Evolutionary conservation across 2,888 invertebrate genomes (phyloP).

Genomic region (Lasioglossum marginatum): DNA sequence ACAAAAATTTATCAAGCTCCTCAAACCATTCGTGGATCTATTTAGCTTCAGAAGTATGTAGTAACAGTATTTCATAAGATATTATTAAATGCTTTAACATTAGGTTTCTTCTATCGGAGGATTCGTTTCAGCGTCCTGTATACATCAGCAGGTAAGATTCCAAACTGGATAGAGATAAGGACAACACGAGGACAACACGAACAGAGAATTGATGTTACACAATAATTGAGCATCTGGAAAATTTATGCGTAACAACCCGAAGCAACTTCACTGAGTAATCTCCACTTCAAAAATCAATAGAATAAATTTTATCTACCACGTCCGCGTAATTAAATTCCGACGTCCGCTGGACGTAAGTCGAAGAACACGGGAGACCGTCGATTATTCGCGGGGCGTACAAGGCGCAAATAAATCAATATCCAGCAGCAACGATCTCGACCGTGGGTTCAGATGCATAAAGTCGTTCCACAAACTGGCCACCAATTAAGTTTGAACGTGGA

Average conservation of each 20-base stretch:
- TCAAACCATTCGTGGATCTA: neutral
- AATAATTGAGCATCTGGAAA: neutral
- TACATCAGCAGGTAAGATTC: neutral
- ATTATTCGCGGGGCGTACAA: neutral
- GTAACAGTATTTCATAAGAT: neutral
- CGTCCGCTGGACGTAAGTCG: neutral
- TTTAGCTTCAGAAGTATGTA: neutral
- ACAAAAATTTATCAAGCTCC: neutral
- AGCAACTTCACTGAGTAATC: neutral
- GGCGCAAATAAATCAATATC: conserved; percentile 6
- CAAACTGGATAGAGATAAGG: neutral
- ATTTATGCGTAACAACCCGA: neutral
- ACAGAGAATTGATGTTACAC: neutral
- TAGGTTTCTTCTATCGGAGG: neutral
- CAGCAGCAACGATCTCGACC: neutral
- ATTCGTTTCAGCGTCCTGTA: neutral
- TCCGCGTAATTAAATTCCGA: neutral
- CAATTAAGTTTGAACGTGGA: neutral
- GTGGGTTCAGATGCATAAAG: neutral
- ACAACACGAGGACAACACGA: too few relatives aligned
- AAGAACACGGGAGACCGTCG: neutral
- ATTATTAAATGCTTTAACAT: too few relatives aligned
- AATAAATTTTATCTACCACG: neutral
- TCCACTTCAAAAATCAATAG: neutral
- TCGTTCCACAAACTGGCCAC: conserved; percentile 1